These are phyloP conservation scores for Blastobasis lacticolella DNA, from an alignment of 2,888 invertebrate species.

Conservation along the genomic window DNA sequence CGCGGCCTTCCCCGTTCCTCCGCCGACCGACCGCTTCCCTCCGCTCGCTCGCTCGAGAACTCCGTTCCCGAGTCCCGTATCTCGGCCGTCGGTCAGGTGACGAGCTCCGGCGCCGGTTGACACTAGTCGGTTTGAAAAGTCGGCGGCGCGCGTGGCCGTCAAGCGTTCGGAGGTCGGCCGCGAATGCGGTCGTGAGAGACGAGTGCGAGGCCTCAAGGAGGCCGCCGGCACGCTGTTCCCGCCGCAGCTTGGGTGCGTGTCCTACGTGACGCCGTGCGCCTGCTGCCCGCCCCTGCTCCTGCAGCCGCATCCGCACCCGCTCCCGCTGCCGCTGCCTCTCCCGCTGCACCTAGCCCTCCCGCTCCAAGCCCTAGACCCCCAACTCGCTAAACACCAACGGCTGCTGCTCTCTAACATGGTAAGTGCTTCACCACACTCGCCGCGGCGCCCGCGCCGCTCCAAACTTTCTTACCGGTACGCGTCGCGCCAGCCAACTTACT, in stretches of 20 bases:
- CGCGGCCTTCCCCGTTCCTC: constrained; percentile 41
- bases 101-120: constrained; percentile 20
- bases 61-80: constrained; percentile 43
- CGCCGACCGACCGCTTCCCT: constrained; percentile 35
- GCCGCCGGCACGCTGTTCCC: constrained; percentile 74
- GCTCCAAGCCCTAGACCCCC: constrained; percentile 65
- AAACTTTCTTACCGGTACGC: constrained; percentile 30
- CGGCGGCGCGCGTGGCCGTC: constrained; percentile 57
- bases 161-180: constrained; percentile 58
- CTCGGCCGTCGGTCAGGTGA: constrained; percentile 26
- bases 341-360: constrained; percentile 64
- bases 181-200: constrained; percentile 69
- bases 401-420: constrained; percentile 74
- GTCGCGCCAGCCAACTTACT: constrained; percentile 39
- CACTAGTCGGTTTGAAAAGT: constrained; percentile 32
- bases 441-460: constrained; percentile 28
- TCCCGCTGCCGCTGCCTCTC: constrained; percentile 60
- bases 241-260: constrained; percentile 73
- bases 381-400: constrained; percentile 68
- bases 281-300: constrained; percentile 67
- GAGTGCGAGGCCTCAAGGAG: constrained; percentile 68
- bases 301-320: constrained; percentile 62
- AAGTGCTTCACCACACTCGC: constrained; percentile 32
- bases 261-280: constrained; percentile 71
- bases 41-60: constrained; percentile 26